These are phyloP conservation scores for Brassicogethes aeneus DNA, from an alignment of 2,888 invertebrate species.

Conservation along the genomic window DNA sequence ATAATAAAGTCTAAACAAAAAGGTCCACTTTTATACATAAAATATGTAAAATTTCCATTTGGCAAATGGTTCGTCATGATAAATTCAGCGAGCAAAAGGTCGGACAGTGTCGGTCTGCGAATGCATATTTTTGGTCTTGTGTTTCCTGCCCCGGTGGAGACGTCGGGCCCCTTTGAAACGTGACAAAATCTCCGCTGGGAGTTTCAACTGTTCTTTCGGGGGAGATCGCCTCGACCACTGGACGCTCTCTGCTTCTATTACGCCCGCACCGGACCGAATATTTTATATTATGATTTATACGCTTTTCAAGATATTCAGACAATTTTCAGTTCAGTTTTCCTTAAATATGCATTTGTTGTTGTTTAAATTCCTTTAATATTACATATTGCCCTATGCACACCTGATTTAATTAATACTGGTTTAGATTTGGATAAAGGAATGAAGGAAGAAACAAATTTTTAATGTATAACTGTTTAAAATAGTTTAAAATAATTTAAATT, in stretches of 20 bases:
- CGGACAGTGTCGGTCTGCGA: conserved; percentile 34
- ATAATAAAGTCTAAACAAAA: no score
- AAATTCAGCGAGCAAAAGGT: conserved; percentile 29
- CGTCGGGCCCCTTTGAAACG: conserved; percentile 35
- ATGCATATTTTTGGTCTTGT: conserved; percentile 28
- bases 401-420: no score
- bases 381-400: no score
- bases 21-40: conserved; percentile 28
- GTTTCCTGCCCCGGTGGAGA: conserved; percentile 32
- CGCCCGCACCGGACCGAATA: neutral
- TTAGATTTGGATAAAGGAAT: no score
- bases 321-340: no score
- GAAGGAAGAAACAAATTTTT: no score
- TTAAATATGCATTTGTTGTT: no score
- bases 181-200: conserved; percentile 44
- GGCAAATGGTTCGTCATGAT: conserved; percentile 39
- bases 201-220: conserved; percentile 24
- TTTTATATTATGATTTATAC: neutral
- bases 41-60: conserved; percentile 43
- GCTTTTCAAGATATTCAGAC: no score
- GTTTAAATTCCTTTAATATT: no score
- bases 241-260: no score
- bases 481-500: no score
- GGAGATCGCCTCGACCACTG: conserved; percentile 1
- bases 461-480: no score